Base-by-base conservation (phyloP, 2,888 invertebrate species). In the Pocota personata region DNA sequence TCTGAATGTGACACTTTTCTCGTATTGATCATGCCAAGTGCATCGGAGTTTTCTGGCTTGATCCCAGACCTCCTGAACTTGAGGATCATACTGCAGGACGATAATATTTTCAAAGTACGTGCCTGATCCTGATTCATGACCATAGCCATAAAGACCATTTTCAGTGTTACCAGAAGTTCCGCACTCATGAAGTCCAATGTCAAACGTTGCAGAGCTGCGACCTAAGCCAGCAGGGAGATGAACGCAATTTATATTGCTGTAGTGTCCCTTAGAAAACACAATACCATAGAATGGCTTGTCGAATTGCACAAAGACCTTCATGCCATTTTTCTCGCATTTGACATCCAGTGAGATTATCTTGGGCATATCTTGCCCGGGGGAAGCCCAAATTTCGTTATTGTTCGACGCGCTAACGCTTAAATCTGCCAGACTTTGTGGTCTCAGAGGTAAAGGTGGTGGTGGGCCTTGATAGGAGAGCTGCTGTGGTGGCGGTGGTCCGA, bases 221-320 rank as follows among this genome's bases (percentile, higher is more conserved):
- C 98, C 98, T 77, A 97, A 93, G 2, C 97, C 97, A 1, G 98
- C 97, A 6, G 97, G 97, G 82, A 98, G 92, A 92, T 98, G 97
- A 0, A 98, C 97, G 90, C 98, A 98, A 91, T 97, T 97, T 69
- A 96, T 96, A 90, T 98, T 97, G 88, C 97, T 97, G 92, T 98
- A 98, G 92, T 98, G 97, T 1, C 98, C 98, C 92, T 98, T 98
- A 86, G 97, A 97, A 93, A 98, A 98, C 43, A 98, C 97, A 60
- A 98, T 97, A n/a, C 98, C 98, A 89, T 97, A 97, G 94, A 98
- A 98, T 0, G 98, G 98, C 90, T 97, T 97, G 90, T 98, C 98
- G 90, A 98, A 98, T 87, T 97, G 97, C n/a, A 98, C 94, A 89
- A 97, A 97, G 0, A 98, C 97, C 91, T 98, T 96, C 98, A 98